Percentiles rank a stretch among this genome's conserved stretches.
phyloP scores from a whole-genome alignment of 2,113 vertebrate species.

The Meles meles region DNA sequence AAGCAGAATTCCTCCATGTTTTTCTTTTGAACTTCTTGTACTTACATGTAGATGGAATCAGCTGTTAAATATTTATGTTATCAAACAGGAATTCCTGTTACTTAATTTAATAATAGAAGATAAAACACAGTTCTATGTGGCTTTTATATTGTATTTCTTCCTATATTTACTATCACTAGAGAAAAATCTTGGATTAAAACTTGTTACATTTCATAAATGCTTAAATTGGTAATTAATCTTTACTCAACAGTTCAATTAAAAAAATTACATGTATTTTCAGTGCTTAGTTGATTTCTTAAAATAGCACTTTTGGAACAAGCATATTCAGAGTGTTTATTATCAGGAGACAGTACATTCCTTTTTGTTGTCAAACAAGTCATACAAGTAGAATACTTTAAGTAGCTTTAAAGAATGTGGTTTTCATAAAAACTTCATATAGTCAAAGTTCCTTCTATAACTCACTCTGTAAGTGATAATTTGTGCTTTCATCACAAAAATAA shows the following conservation, averaged over 20 bases:
- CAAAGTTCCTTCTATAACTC: background rate
- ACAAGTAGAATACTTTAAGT: slow-evolving; percentile 53
- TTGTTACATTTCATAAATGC: background rate
- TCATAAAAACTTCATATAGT: slow-evolving; percentile 52
- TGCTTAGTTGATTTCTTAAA: slow-evolving; percentile 63
- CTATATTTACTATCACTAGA: background rate
- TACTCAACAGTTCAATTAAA: slow-evolving; percentile 30
- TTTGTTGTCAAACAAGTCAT: slow-evolving; percentile 72
- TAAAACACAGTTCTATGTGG: slow-evolving; percentile 39
- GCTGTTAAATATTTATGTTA: slow-evolving; percentile 27
- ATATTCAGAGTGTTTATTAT: slow-evolving; percentile 70
- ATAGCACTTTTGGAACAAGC: slow-evolving; percentile 59
- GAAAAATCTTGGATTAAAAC: slow-evolving; percentile 42
- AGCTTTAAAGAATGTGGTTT: slow-evolving; percentile 43
- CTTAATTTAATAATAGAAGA: slow-evolving; percentile 50
- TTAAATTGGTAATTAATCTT: slow-evolving; percentile 7
- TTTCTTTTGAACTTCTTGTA: slow-evolving; percentile 37
- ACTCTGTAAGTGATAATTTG: background rate
- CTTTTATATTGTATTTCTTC: slow-evolving; percentile 33
- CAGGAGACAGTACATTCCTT: slow-evolving; percentile 45
- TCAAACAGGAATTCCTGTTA: slow-evolving; percentile 55
- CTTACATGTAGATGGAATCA: background rate
- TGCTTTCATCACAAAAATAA: slow-evolving; percentile 43
- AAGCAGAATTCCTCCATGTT: slow-evolving; percentile 23
- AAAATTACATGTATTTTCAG: slow-evolving; percentile 44